Conservation (phyloP, 2,888 invertebrate species). For the Malthinus flaveolus region DNA sequence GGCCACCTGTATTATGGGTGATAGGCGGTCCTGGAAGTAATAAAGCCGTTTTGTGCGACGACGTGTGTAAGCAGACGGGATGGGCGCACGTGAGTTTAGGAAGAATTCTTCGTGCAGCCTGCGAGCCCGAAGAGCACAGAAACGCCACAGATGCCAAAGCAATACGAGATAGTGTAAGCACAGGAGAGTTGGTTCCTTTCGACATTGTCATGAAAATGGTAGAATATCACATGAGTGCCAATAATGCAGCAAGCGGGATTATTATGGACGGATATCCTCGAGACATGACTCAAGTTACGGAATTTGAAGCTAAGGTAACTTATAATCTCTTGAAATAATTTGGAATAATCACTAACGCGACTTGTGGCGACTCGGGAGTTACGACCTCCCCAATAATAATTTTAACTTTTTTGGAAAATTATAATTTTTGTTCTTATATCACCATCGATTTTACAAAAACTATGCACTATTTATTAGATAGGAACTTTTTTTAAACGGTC, state of each 20-base stretch:
- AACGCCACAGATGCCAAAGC: conserved; percentile 46
- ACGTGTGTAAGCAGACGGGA: conserved; percentile 69
- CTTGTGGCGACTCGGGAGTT: too few species aligned
- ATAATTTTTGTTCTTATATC: too few species aligned
- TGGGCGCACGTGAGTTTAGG: conserved; percentile 83
- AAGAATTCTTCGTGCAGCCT: conserved; percentile 72
- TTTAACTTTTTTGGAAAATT: too few species aligned
- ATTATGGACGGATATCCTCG: conserved; percentile 95
- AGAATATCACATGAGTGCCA: conserved; percentile 65
- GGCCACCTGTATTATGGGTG: conserved; percentile 55
- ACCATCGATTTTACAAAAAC: too few species aligned
- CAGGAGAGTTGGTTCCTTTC: conserved; percentile 80
- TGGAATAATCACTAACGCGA: too few species aligned
- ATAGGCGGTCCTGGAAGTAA: conserved; percentile 91
- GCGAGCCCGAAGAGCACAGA: conserved; percentile 59
- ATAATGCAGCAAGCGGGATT: conserved; percentile 72
- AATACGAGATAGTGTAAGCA: conserved; percentile 70
- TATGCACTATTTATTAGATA: too few species aligned
- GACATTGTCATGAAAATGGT: conserved; percentile 79
- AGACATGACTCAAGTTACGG: conserved; percentile 83
- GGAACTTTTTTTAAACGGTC: too few species aligned
- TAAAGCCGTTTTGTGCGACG: conserved; percentile 78
- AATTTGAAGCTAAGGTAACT: conserved; percentile 86
- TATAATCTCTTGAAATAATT: too few species aligned
- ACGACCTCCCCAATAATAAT: too few species aligned